Base-by-base conservation (phyloP, 2,797 vertebrate species). In the Oreochromis mossambicus region DNA sequence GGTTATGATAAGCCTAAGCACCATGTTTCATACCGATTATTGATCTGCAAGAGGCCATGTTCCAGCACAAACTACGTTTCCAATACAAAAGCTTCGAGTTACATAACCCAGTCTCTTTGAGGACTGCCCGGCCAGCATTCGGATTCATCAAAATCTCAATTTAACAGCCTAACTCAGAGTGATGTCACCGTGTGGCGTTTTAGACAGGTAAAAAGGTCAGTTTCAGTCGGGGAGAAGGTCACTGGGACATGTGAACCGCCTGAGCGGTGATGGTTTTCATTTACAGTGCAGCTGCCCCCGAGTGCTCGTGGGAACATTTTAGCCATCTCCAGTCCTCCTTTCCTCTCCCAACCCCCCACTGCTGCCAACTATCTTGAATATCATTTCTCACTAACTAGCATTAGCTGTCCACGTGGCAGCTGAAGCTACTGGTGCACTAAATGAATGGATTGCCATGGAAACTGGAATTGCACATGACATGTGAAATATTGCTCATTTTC, bases 201-300 rank as follows among this genome's bases (percentile, higher is more conserved):
- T 63, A 82, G 90, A 87, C 90, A 92, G 92, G 92, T 92, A 93
- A 94, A 95, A 95, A 95, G 95, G 95, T 96, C 94, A 93, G 80
- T 77, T 81, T 79, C 46, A 91, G 86, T 82, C 77, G 4, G 52
- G 86, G 92, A 95, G 92, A 97, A 97, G 96, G 95, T 95, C 95
- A 96, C 84, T 82, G 89, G 92, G 93, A 96, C 95, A 96, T 80
- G 94, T 94, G 94, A 95, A 91, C 91, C 21, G 83, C 87, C 86
- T 83, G 79, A 86, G 91, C 93, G 92, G 85, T 89, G 87, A 93
- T 93, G 94, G 93, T 96, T 96, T 96, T 96, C 92, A 88, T 89
- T 96, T 96, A 95, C 96, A 95, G 88, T 92, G 95, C 96, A 97
- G 95, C 95, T 95, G 93, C 94, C 94, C 87, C 77, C 19, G 56